A percentile compares a stretch with the other conserved stretches of the same genome.
These are phyloP conservation scores for Plagodis dolabraria DNA, from an alignment of 2,888 invertebrate species.

Conservation along the genomic window DNA sequence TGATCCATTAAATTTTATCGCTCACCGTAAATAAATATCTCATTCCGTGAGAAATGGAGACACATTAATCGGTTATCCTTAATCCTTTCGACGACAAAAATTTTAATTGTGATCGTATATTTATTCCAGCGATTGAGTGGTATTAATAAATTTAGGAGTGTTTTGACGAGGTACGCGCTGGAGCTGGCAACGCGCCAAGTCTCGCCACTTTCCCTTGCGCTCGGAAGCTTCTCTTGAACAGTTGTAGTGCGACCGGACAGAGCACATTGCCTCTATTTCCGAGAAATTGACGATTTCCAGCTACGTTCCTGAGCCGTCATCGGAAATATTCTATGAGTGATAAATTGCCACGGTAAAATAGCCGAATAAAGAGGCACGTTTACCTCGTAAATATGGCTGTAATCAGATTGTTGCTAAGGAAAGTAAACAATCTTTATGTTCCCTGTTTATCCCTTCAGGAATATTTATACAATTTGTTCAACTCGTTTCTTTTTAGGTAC, in stretches of 20 bases:
- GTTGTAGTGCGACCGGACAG: conserved; percentile 55
- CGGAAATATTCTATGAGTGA: conserved; percentile 75
- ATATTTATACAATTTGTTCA: conserved; percentile 6
- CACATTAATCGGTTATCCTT: conserved; percentile 59
- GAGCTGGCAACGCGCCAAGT: conserved; percentile 69
- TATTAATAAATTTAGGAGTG: conserved; percentile 71
- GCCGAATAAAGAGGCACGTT: conserved; percentile 22
- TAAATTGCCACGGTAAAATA: conserved; percentile 55
- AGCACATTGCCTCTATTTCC: conserved; percentile 75
- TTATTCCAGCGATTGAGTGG: conserved; percentile 72
- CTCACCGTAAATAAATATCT: conserved; percentile 36
- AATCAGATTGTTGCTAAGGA: conserved; percentile 21
- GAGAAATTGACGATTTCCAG: conserved; percentile 74
- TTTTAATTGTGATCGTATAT: conserved; percentile 73
- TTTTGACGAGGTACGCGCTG: conserved; percentile 54
- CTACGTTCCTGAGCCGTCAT: conserved; percentile 64
- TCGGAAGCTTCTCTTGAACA: conserved; percentile 61
- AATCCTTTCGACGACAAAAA: conserved; percentile 75
- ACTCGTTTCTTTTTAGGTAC: neutral
- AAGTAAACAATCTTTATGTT: conserved; percentile 24
- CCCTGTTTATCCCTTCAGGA: conserved; percentile 18
- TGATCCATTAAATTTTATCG: conserved; percentile 36
- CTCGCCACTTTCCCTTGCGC: conserved; percentile 65
- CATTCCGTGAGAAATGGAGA: conserved; percentile 43
- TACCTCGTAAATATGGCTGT: conserved; percentile 21